A percentile compares a stretch with the other conserved stretches of the same genome.
Conservation (phyloP, 2,888 invertebrate genomes). For the Doris montereyensis region DNA sequence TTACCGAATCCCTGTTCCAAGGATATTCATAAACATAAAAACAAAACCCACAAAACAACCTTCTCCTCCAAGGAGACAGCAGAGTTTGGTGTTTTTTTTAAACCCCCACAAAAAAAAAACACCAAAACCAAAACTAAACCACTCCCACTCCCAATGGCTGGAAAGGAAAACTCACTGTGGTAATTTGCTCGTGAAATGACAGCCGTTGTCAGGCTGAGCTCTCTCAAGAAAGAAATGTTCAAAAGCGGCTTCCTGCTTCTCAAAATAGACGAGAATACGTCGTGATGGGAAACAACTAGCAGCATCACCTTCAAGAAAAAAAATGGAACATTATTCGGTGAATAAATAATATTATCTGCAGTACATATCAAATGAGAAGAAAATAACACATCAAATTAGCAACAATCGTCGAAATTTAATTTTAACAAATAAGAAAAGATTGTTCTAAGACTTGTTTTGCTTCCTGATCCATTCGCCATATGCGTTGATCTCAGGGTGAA, state of each 20-base stretch:
- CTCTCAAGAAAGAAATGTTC: constrained; percentile 80
- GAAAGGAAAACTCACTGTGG: constrained; percentile 62
- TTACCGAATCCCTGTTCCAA: too few species aligned
- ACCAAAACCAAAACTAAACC: too few species aligned
- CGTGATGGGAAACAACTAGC: constrained; percentile 85
- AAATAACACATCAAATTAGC: background rate
- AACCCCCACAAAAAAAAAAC: too few species aligned
- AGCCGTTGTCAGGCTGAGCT: constrained; percentile 84
- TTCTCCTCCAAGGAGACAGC: too few species aligned
- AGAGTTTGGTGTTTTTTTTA: too few species aligned
- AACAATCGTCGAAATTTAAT: background rate
- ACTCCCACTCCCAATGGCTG: too few species aligned
- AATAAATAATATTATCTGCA: background rate
- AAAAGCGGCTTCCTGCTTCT: constrained; percentile 81
- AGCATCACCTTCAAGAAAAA: constrained; percentile 77
- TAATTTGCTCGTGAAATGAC: constrained; percentile 81
- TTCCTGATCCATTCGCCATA: too few species aligned
- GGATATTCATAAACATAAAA: too few species aligned
- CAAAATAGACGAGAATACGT: constrained; percentile 85
- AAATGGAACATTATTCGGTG: background rate
- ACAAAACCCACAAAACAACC: too few species aligned
- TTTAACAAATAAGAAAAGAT: too few species aligned
- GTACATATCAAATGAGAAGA: background rate
- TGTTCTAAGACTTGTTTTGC: too few species aligned
- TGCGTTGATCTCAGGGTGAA: too few species aligned